phyloP scores from a whole-genome alignment of 2,113 vertebrate genomes.

The Acanthisitta chloris region DNA sequence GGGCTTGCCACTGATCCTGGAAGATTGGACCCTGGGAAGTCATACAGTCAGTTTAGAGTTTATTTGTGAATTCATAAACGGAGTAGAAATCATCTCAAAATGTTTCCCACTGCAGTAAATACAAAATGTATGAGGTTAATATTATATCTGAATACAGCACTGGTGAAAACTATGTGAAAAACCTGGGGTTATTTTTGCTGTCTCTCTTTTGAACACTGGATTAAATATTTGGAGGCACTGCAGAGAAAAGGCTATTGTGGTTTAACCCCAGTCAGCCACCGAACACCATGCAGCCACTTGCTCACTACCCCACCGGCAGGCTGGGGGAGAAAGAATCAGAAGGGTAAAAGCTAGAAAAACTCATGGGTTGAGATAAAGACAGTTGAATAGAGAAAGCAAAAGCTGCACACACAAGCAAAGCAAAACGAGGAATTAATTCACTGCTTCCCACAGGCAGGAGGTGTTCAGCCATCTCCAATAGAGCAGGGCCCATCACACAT shows the following conservation, averaged over 20 bases:
- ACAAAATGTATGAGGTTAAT: accelerated
- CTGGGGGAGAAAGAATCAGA: too few relatives aligned
- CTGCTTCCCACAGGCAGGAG: too few relatives aligned
- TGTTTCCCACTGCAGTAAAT: neutral
- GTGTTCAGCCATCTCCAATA: too few relatives aligned
- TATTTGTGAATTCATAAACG: neutral
- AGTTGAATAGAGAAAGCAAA: too few relatives aligned
- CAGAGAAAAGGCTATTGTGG: neutral
- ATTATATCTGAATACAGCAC: neutral
- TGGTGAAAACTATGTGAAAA: neutral
- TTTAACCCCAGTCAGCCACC: too few relatives aligned
- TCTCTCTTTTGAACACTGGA: neutral
- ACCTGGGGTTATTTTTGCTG: neutral
- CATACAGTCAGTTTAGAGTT: neutral
- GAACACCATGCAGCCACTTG: too few relatives aligned
- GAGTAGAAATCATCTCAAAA: neutral
- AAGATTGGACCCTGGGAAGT: neutral
- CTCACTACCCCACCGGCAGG: too few relatives aligned
- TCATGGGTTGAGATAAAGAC: too few relatives aligned
- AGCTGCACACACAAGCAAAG: too few relatives aligned
- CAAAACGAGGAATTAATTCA: too few relatives aligned
- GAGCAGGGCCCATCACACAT: too few relatives aligned
- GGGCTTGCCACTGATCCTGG: neutral
- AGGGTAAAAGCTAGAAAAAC: too few relatives aligned
- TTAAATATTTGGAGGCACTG: neutral